These are phyloP conservation scores for Hylia prasina DNA, from an alignment of 2,113 vertebrate genomes.

Conservation along the genomic window DNA sequence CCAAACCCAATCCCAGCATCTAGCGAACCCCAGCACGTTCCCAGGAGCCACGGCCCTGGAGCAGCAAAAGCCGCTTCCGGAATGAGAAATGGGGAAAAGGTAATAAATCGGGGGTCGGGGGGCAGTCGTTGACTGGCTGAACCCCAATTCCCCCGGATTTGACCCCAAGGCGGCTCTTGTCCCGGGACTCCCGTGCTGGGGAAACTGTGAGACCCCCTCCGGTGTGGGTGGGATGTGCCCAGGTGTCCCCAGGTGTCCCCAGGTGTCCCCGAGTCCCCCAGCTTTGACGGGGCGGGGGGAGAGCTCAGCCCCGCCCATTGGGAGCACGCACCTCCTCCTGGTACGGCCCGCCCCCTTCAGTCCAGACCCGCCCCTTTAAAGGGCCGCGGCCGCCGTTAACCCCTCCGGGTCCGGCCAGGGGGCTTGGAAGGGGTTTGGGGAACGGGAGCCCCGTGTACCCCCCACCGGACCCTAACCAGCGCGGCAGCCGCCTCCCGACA, in stretches of 20 bases:
- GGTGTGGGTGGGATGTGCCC: neutral
- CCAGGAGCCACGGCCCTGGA: neutral
- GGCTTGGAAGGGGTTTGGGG: neutral
- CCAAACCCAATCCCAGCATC: neutral
- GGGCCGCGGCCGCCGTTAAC: neutral
- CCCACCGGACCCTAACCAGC: neutral
- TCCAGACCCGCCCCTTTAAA: neutral
- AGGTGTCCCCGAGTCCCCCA: neutral
- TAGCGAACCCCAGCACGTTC: neutral
- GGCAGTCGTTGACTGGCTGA: neutral
- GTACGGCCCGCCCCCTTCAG: neutral
- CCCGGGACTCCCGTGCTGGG: no score
- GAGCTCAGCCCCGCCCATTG: neutral
- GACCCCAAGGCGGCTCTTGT: no score
- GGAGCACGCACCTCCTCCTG: fast-evolving
- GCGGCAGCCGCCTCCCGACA: neutral
- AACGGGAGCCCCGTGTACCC: no score
- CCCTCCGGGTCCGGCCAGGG: neutral
- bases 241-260: neutral
- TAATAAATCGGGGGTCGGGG: neutral
- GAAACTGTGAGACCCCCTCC: neutral
- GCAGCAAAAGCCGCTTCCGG: neutral
- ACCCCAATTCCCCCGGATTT: neutral
- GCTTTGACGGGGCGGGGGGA: neutral
- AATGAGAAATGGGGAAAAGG: neutral